phyloP scores from a whole-genome alignment of 2,888 invertebrate species.

The Ommatoiulus sabulosus region DNA sequence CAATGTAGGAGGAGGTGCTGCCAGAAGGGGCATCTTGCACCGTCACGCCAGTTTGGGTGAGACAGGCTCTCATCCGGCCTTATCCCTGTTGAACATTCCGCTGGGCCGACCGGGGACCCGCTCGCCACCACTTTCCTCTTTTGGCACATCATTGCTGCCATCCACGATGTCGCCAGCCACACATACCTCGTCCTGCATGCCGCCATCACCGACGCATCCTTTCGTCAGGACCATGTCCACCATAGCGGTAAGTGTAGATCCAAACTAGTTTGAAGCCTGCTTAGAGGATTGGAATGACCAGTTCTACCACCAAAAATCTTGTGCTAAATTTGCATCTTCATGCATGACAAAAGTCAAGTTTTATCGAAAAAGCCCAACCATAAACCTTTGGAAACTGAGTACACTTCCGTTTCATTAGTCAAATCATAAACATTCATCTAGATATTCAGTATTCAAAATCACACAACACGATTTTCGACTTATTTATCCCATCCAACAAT shows the following conservation, averaged over 20 bases:
- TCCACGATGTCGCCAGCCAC: background rate
- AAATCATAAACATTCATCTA: too few relatives aligned
- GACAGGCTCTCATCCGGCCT: background rate
- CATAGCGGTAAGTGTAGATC: constrained; percentile 26
- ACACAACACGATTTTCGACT: too few relatives aligned
- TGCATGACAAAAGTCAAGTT: too few relatives aligned
- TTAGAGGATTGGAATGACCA: too few relatives aligned
- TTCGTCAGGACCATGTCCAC: constrained; percentile 53
- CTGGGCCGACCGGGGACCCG: background rate
- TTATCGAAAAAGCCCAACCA: too few relatives aligned
- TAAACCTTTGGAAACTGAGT: too few relatives aligned
- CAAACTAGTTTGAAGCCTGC: too few relatives aligned
- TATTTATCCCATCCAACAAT: too few relatives aligned
- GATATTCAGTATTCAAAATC: too few relatives aligned
- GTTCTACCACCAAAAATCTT: too few relatives aligned
- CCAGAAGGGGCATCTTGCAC: constrained; percentile 17
- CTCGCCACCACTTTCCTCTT: constrained; percentile 12
- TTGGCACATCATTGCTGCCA: constrained; percentile 38
- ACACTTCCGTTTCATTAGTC: too few relatives aligned
- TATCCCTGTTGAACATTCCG: constrained; percentile 57
- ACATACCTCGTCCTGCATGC: background rate
- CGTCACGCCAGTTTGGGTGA: constrained; percentile 53
- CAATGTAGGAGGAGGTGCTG: background rate
- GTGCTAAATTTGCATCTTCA: too few relatives aligned
- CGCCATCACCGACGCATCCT: constrained; percentile 42